A percentile compares a stretch with the other conserved stretches of the same genome.
Evolutionary conservation across 2,797 vertebrate species (phyloP).

Genomic region (Hippocampus kuda): DNA sequence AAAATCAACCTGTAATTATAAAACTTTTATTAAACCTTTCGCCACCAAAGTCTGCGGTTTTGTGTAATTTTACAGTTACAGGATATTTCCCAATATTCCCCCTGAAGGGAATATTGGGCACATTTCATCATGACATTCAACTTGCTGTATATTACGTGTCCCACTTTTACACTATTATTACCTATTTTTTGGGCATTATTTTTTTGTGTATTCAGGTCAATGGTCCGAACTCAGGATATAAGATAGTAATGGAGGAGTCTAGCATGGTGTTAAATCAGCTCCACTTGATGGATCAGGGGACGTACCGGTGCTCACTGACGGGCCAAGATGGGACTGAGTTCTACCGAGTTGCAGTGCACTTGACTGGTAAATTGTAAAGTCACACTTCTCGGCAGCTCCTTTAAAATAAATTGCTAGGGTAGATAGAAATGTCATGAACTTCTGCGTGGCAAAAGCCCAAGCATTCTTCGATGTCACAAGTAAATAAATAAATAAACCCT

Average conservation of each 20-base stretch:
- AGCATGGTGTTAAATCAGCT: conserved; percentile 66
- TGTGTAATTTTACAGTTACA: too few species aligned
- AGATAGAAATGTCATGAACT: too few species aligned
- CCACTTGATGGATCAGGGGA: conserved; percentile 49
- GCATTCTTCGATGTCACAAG: too few species aligned
- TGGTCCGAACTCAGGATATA: conserved; percentile 38
- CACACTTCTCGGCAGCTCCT: background rate
- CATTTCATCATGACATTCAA: background rate
- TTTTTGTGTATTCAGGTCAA: conserved; percentile 30
- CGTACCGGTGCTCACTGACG: conserved; percentile 59
- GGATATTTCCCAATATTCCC: too few species aligned
- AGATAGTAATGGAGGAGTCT: conserved; percentile 60
- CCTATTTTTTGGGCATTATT: too few species aligned
- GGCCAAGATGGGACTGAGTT: conserved; percentile 41
- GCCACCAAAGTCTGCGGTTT: too few species aligned
- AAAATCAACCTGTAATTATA: too few species aligned
- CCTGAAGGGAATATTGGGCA: too few species aligned
- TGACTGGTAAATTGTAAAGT: conserved; percentile 44
- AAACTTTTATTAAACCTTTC: too few species aligned
- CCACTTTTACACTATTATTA: background rate
- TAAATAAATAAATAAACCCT: too few species aligned
- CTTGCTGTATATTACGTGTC: background rate
- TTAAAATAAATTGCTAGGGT: too few species aligned
- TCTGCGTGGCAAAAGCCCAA: too few species aligned
- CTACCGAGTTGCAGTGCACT: conserved; percentile 47